Evolutionary conservation across 2,113 vertebrate genomes (phyloP).

Genomic region (Toxotes jaculatrix): DNA sequence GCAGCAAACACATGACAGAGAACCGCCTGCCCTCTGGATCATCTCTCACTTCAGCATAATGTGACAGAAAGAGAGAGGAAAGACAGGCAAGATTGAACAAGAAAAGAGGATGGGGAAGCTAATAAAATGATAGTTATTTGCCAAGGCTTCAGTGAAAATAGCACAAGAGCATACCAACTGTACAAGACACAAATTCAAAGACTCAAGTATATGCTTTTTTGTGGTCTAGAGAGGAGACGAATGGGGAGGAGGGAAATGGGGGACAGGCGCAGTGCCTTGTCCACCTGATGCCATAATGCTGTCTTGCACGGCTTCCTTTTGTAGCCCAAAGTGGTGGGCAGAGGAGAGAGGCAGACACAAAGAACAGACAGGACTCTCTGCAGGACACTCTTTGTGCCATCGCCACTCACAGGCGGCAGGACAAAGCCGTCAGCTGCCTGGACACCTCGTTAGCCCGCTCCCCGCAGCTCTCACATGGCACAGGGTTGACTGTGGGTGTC

Average conservation of each 20-base stretch:
- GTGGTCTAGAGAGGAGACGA: slow-evolving; percentile 8
- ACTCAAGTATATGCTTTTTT: slow-evolving; percentile 18
- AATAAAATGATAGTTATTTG: slow-evolving; percentile 28
- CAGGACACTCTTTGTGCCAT: slow-evolving; percentile 78
- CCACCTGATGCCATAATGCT: slow-evolving; percentile 76
- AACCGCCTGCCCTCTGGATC: slow-evolving; percentile 32
- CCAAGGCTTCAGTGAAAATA: background rate
- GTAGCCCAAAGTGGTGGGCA: slow-evolving; percentile 65
- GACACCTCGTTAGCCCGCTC: slow-evolving; percentile 82
- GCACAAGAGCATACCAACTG: background rate
- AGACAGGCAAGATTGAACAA: slow-evolving; percentile 23
- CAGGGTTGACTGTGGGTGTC: slow-evolving; percentile 61
- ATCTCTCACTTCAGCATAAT: slow-evolving; percentile 44
- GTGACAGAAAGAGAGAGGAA: slow-evolving; percentile 31
- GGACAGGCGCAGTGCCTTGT: slow-evolving; percentile 44
- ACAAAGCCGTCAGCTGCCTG: slow-evolving; percentile 82
- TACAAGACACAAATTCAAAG: slow-evolving; percentile 3
- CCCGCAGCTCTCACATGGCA: slow-evolving; percentile 75
- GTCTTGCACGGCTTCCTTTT: slow-evolving; percentile 62
- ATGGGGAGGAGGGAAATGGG: slow-evolving; percentile 20
- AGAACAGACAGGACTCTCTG: slow-evolving; percentile 80
- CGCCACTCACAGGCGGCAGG: slow-evolving; percentile 58
- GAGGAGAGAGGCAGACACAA: slow-evolving; percentile 74
- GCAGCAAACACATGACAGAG: slow-evolving; percentile 67
- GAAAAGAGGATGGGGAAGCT: slow-evolving; percentile 8